Percentiles rank a stretch among this genome's conserved stretches.
These are phyloP conservation scores for Aphyosemion australe DNA, from an alignment of 2,113 vertebrate genomes.

Conservation along the genomic window DNA sequence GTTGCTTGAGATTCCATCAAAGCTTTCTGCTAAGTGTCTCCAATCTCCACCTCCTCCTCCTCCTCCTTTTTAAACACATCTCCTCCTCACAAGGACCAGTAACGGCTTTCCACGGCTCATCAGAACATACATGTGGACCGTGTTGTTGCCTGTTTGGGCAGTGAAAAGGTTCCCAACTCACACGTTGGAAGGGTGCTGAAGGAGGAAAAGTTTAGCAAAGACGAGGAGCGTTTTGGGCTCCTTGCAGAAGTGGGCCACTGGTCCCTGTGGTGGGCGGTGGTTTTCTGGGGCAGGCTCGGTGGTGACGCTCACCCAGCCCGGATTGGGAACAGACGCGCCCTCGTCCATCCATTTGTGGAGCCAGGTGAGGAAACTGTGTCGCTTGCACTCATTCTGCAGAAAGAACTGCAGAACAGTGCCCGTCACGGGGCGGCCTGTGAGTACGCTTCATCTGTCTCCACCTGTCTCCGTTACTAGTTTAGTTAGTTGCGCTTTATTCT, in stretches of 20 bases:
- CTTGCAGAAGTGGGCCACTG: constrained; percentile 77
- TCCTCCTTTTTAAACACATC: neutral
- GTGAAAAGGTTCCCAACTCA: neutral
- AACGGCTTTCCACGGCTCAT: neutral
- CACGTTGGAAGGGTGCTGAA: constrained; percentile 43
- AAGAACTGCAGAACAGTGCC: constrained; percentile 21
- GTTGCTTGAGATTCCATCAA: constrained; percentile 37
- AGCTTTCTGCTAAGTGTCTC: constrained; percentile 38
- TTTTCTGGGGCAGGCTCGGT: constrained; percentile 79
- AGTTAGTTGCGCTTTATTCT: neutral
- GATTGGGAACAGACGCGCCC: constrained; percentile 69
- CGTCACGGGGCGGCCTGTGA: constrained; percentile 26
- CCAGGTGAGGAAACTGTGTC: constrained; percentile 26
- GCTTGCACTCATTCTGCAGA: constrained; percentile 40
- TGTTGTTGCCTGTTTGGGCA: neutral
- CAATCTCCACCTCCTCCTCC: neutral
- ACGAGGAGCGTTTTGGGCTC: constrained; percentile 65
- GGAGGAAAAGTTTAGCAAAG: constrained; percentile 66
- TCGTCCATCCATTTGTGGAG: constrained; percentile 59
- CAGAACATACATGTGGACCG: neutral
- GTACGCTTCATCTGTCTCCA: constrained; percentile 32
- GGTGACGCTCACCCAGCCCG: constrained; percentile 73
- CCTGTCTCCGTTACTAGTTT: constrained; percentile 6
- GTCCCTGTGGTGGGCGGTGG: constrained; percentile 75
- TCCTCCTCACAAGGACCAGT: neutral